These are phyloP conservation scores for Thermophis baileyi DNA, from an alignment of 2,113 vertebrate genomes.

Conservation along the genomic window DNA sequence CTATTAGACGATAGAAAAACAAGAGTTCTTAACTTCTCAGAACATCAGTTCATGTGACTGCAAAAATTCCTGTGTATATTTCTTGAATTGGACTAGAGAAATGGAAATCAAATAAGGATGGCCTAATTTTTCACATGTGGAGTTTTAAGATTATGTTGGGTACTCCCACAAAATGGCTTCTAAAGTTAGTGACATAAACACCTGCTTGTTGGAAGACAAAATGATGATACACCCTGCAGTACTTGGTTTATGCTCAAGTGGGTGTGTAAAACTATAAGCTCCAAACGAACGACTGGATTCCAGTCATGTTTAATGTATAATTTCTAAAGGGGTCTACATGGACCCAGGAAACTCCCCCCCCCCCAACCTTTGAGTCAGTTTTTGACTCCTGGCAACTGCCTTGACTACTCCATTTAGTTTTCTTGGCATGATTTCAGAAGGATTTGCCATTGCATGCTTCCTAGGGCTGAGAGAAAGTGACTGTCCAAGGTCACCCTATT, in stretches of 20 bases:
- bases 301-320: not conserved
- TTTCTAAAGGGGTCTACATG: not conserved
- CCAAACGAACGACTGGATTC: not conserved
- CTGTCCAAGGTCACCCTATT: not conserved
- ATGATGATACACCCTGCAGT: not conserved
- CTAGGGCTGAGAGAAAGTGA: not conserved
- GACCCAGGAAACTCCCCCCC: not conserved
- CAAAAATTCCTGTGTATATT: not conserved
- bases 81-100: not conserved
- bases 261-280: not conserved
- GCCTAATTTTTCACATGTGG: not conserved
- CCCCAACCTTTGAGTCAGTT: not conserved
- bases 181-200: not conserved
- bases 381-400: not conserved
- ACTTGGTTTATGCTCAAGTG: not conserved
- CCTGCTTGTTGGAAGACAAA: not conserved
- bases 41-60: not conserved
- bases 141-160: not conserved
- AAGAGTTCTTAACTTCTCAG: not conserved
- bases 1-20: not conserved
- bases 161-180: not conserved
- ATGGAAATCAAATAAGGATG: not conserved
- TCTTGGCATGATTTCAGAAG: not conserved
- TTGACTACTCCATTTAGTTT: not conserved
- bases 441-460: not conserved